Percentiles rank a stretch among this genome's conserved stretches.
Conservation (phyloP, 2,888 invertebrate species). For the Pachycephus smyrnensis region DNA sequence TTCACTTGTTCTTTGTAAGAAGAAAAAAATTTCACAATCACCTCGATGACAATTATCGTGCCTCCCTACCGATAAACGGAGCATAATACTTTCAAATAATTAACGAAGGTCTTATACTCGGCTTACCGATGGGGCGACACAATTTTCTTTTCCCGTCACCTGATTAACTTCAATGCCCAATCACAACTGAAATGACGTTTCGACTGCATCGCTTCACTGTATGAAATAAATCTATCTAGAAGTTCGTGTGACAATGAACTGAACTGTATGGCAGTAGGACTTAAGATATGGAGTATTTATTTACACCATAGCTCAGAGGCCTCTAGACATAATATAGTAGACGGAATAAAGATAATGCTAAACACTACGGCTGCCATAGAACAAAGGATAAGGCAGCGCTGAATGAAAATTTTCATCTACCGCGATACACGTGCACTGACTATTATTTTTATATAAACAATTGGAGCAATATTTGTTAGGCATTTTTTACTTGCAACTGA, state of each 20-base stretch:
- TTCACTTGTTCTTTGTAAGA: neutral
- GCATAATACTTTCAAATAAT: slow-evolving; percentile 54
- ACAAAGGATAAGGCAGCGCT: neutral
- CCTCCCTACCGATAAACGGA: slow-evolving; percentile 50
- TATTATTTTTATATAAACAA: neutral
- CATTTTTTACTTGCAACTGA: neutral
- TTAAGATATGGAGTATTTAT: slow-evolving; percentile 57
- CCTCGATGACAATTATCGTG: slow-evolving; percentile 34
- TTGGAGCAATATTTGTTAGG: neutral
- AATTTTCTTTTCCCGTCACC: neutral
- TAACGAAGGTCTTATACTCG: slow-evolving; percentile 55
- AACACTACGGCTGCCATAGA: neutral
- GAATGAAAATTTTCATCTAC: neutral
- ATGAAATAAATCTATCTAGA: neutral
- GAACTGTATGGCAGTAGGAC: slow-evolving; percentile 47
- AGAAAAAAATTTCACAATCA: neutral
- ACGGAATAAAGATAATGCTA: slow-evolving; percentile 57
- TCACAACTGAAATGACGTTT: neutral
- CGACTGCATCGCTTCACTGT: neutral
- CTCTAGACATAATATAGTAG: slow-evolving; percentile 56
- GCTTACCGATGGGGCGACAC: slow-evolving; percentile 56
- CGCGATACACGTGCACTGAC: neutral
- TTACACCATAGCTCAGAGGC: slow-evolving; percentile 47
- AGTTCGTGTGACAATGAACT: slow-evolving; percentile 7
- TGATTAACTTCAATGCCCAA: neutral